Evolutionary conservation across 2,797 vertebrate genomes (phyloP), one percentile per base, ranked within the genome.

Genomic region (Columba guinea): DNA sequence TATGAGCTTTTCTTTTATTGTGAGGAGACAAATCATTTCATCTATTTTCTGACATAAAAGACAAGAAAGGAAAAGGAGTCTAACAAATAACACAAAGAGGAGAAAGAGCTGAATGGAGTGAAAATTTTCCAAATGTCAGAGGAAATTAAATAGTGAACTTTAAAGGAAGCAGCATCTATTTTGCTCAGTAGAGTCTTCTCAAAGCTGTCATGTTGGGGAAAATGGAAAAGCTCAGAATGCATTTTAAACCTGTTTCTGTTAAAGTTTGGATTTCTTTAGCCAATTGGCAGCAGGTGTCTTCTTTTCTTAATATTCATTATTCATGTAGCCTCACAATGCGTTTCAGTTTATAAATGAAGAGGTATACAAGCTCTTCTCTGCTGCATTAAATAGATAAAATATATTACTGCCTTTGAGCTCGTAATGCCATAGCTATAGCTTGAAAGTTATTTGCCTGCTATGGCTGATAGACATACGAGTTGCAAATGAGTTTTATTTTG

Each of bases 41-140:
- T 95, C 95, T 87, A 55, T 95, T 95, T 74, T 74, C 58, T 93
- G 91, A 70, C 83, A 90, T 88, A 71, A 96, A 95, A 93, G 83
- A 59, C 46, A 68, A 74, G 68, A 86, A 91, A 71, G 32, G 13
- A 64, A 73, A 78, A 84, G 73, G 39, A 91, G 15, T 53, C 35
- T 84, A 84, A 74, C 80, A 88, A 93, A 95, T 92, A 93, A 60
- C 55, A 85, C 34, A 87, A 93, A 86, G 75, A 87, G 37, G 52
- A 84, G 69, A 89, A 89, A 37, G 68, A 93, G 77, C 37, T 87
- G 88, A 94, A 90, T 74, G 49, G 78, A 90, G 64, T 71, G 69
- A 91, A 96, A 93, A 68, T 71, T 89, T 92, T 89, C 90, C 60
- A 89, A 89, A 84, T 89, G 91, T 94, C 89, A 90, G 56, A 65